Evolutionary conservation across 2,797 vertebrate genomes (phyloP), one percentile per base, ranked within the genome.

Genomic region (Crenichthys baileyi): DNA sequence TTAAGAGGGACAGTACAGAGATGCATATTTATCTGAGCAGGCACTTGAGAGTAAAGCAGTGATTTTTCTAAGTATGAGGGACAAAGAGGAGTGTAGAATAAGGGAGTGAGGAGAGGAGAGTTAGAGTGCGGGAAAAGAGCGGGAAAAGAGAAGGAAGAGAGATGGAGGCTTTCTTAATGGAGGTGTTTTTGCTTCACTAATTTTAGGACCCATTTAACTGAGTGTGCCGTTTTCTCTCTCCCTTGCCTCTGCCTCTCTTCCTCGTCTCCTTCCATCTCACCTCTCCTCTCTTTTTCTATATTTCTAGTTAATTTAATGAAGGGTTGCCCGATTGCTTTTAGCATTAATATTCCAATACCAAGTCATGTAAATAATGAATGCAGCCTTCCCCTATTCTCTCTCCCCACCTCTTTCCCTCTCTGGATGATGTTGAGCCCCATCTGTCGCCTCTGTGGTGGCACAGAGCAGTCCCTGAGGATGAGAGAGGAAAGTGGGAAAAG

Each of bases 271-370:
- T 86, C 83, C 70, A 74, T 78, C 89, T 86, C 89, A 83, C 87
- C 82, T 83, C 77, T 88, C 63, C 63, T 89, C 89, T 85, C 87
- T 77, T 81, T 85, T 81, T 88, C 91, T 93, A 90, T 91, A 94
- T 94, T 93, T 95, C 87, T 90, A 94, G 96, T 95, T 95, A 95
- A 94, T 95, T 95, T 96, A 96, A 96, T 96, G 95, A 95, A 95
- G 92, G 93, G 93, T 94, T 95, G 94, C 94, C 95, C 92, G 89
- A 94, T 88, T 96, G 96, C 97, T 97, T 97, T 97, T 96, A 97
- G 94, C 96, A 97, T 97, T 96, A 97, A 96, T 97, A 97, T 97
- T 97, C 95, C 96, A 97, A 94, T 95, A 96, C 88, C 85, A 95
- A 77, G 92, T 77, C 39, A 67, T 82, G 94, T 97, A 95, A 97